A percentile compares a stretch with the other conserved stretches of the same genome.
Evolutionary conservation across 1,140 invertebrate species (phyloP).

Genomic region (Dendroctonus ponderosae): DNA sequence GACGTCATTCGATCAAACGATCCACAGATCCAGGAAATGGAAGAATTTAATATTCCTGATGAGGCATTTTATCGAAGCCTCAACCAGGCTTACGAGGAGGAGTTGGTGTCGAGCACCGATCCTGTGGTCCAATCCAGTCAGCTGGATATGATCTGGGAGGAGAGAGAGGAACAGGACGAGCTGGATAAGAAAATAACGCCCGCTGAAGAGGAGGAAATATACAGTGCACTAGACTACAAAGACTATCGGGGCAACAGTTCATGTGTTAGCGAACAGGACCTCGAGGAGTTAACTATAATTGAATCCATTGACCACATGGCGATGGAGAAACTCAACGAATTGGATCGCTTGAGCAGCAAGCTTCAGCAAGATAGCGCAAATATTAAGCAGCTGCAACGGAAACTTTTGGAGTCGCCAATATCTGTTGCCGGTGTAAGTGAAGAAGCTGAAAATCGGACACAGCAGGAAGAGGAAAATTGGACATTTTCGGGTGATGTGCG

Average conservation of each 20-base stretch:
- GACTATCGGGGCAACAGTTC: slow-evolving; percentile 72
- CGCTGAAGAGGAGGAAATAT: slow-evolving; percentile 65
- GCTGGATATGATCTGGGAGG: slow-evolving; percentile 81
- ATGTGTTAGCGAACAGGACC: slow-evolving; percentile 73
- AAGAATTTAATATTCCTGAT: slow-evolving; percentile 63
- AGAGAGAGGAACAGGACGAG: slow-evolving; percentile 56
- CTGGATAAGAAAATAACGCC: slow-evolving; percentile 46
- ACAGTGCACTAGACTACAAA: slow-evolving; percentile 75
- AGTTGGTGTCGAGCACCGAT: slow-evolving; percentile 65
- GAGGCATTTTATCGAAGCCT: slow-evolving; percentile 87
- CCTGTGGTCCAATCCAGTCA: slow-evolving; percentile 64
- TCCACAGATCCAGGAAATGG: slow-evolving; percentile 55
- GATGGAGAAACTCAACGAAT: slow-evolving; percentile 73
- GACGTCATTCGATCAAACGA: slow-evolving; percentile 50
- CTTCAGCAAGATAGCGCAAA: slow-evolving; percentile 76
- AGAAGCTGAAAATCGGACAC: slow-evolving; percentile 65
- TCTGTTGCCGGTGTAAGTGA: slow-evolving; percentile 52
- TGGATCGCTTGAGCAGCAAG: slow-evolving; percentile 72
- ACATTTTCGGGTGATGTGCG: slow-evolving; percentile 65
- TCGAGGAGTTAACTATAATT: slow-evolving; percentile 70
- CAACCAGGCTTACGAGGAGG: slow-evolving; percentile 82
- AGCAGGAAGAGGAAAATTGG: slow-evolving; percentile 72
- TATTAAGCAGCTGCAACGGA: slow-evolving; percentile 70
- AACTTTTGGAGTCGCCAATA: slow-evolving; percentile 61
- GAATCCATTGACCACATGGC: slow-evolving; percentile 74